Evolutionary conservation across 2,797 vertebrate species (phyloP).

Genomic region (Syndactyla subalaris): DNA sequence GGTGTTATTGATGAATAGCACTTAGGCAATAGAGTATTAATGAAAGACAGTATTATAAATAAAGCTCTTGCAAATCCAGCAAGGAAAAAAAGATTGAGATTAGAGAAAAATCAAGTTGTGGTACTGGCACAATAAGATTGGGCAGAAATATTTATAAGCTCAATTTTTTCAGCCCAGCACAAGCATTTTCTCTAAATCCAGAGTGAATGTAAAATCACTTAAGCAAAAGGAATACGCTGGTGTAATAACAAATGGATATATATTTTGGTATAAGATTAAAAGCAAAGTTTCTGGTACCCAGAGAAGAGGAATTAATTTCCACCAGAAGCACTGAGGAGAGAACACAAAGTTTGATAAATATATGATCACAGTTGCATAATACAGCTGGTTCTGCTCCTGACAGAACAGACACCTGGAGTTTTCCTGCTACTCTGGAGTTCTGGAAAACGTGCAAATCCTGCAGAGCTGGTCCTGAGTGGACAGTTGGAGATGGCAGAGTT

Average conservation of each 20-base stretch:
- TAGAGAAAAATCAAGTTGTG: neutral
- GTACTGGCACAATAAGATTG: neutral
- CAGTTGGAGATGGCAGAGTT: neutral
- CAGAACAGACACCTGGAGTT: neutral
- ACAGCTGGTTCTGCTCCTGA: neutral
- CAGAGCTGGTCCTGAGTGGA: neutral
- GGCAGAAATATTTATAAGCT: neutral
- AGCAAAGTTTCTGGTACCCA: neutral
- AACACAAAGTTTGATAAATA: slow-evolving; percentile 4
- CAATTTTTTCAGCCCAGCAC: neutral
- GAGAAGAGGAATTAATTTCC: slow-evolving; percentile 17
- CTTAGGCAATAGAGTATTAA: neutral
- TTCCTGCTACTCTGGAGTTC: neutral
- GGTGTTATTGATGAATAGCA: neutral
- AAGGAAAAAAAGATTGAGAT: neutral
- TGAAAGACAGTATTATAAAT: neutral
- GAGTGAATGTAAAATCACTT: neutral
- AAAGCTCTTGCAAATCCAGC: neutral
- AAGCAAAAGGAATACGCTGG: neutral
- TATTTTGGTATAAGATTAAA: neutral
- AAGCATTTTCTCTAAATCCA: neutral
- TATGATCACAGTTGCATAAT: neutral
- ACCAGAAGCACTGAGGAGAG: neutral
- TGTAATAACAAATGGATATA: neutral
- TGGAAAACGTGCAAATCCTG: neutral